Conservation (phyloP, 2,113 vertebrate genomes). For the Chamaetylas fuelleborni region DNA sequence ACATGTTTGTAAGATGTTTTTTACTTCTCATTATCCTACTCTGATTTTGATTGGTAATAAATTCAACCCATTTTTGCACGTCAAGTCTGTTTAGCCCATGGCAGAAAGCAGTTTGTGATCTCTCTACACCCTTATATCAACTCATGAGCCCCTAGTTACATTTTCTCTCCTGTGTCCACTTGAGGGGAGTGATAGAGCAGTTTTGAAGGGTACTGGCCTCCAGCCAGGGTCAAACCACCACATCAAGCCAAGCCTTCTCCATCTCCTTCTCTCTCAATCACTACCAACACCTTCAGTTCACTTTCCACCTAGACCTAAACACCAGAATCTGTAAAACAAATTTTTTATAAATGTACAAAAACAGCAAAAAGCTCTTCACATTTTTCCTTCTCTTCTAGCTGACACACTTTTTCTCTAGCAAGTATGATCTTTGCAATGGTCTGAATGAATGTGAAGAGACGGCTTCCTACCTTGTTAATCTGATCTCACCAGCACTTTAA, state of each 20-base stretch:
- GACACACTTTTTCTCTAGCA: neutral
- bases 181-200: neutral
- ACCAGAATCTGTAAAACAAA: neutral
- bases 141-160: neutral
- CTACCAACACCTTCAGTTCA: neutral
- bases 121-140: neutral
- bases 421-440: neutral
- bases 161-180: accelerated
- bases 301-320: neutral
- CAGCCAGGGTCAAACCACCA: neutral
- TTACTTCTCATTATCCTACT: neutral
- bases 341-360: neutral
- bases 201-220: neutral
- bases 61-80: neutral
- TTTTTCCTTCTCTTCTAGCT: neutral
- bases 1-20: neutral
- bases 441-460: neutral
- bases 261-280: neutral
- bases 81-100: neutral
- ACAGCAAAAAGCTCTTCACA: neutral
- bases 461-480: neutral
- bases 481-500: neutral
- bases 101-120: neutral
- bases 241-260: neutral
- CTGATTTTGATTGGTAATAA: neutral